Evolutionary conservation across 2,797 vertebrate genomes (phyloP), one percentile per base, ranked within the genome.

Genomic region (Myiotriccus ornatus): DNA sequence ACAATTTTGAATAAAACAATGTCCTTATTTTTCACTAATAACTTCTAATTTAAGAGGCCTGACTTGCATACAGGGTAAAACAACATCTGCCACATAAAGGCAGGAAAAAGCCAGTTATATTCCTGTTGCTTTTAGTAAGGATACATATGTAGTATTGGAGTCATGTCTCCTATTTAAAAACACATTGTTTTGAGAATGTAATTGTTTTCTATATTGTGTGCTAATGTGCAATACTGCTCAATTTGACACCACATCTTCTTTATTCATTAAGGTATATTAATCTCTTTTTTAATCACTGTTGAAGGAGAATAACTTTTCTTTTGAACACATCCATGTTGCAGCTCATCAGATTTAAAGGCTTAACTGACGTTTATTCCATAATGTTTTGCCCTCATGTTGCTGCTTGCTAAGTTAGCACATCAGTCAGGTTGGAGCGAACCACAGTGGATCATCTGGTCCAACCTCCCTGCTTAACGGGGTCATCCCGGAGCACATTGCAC

Each of bases 341-440:
- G 63, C 39, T 90, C 50, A 49, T 92, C 68, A 80, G 44, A 93
- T 96, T 91, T 92, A 73, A 76, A 89, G 65, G 60, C 47, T 91
- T 93, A 81, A 67, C 32, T 9, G 35, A 52, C 23, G 43, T 60
- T 50, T 47, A 56, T 87, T 95, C 86, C 35, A 46, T 69, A 53
- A 87, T 56, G 20, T 53, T 60, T 81, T 52, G 35, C 24, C 30
- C 35, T 74, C 4, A 0, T 44, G 37, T 57, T 69, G n/a, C 23
- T 50, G 46, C 39, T 82, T 68, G 14, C 53, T 37, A 23, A 37
- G 60, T 89, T 37, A 44, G 20, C 55, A 27, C 49, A 6, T 43
- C 0, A 1, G 30, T 35, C 32, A 43, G 56, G 32, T 22, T 70
- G 35, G 57, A 49, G 55, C 34, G 56, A 22, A 16, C 12, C 34